Evolutionary conservation across 1,140 invertebrate species (phyloP).

Genomic region (Sesamia nonagrioides): DNA sequence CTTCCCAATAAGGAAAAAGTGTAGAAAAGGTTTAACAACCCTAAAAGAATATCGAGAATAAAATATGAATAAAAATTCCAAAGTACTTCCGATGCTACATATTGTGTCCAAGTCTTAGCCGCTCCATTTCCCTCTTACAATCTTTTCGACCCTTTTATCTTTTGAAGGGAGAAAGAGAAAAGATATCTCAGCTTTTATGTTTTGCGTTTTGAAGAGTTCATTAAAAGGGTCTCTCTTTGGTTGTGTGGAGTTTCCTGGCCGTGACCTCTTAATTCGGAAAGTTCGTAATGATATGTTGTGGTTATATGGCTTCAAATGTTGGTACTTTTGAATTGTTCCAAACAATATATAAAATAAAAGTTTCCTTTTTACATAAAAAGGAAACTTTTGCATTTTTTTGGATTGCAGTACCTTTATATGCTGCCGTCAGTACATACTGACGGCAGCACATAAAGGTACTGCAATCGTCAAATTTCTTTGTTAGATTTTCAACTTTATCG

Average conservation of each 20-base stretch:
- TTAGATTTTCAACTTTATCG: no score
- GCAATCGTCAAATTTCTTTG: no score
- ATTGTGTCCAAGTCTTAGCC: constrained; percentile 26
- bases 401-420: no score
- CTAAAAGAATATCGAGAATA: neutral
- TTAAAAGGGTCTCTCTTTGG: constrained; percentile 39
- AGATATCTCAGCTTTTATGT: constrained; percentile 33
- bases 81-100: constrained; percentile 2
- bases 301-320: neutral
- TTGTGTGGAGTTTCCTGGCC: constrained; percentile 30
- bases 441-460: no score
- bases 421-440: no score
- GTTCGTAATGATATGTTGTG: constrained; percentile 26
- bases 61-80: neutral
- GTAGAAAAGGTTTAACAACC: neutral
- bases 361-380: no score
- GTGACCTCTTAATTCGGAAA: constrained; percentile 22
- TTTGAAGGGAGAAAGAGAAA: constrained; percentile 29
- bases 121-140: constrained; percentile 34
- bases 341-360: neutral
- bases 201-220: constrained; percentile 39
- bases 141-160: constrained; percentile 37
- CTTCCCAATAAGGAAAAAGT: neutral
- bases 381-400: no score
- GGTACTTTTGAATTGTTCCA: neutral